Base-by-base conservation (phyloP, 2,888 invertebrate genomes). In the Caenorhabditis macrosperma region DNA sequence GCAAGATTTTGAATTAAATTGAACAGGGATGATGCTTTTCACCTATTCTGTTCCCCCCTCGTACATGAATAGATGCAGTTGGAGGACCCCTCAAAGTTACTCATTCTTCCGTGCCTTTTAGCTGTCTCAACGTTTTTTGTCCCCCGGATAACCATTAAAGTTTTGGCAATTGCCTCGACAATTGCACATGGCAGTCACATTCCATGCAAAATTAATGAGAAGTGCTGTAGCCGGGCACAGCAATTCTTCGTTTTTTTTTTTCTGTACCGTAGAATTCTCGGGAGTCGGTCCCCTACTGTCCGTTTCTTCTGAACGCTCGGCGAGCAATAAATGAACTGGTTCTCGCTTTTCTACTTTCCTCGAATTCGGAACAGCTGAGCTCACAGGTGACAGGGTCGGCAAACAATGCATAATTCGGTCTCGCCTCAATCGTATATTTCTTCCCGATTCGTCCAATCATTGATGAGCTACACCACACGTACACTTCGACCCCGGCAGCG, bases 171-270 rank as follows among this genome's bases (percentile, higher is more conserved):
- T 68, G 38, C 24, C 35, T 59, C 15, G 2, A 5, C 35, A 9
- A 33, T 33, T 33, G 44, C 44, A 44, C 17, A 4, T 17, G 50
- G 24, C 28, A 26, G 24, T 20, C 12, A 20, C 52, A 71, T 54
- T 71, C 60, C 60, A 71, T 71, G 52, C 69, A 71, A 71, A 61
- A 54, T 71, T 61, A 54, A 71, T 60, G 60, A 48, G 35, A 46
- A 5, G 20, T 48, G 5, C 30, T n/a, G 28, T 24, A 7, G 35
- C 9, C n/a, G 59, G 30, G 52, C 52, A 50, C 26, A 50, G 24
- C 50, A 22, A 50, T 50, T 24, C 24, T 26, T 12, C 12, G 24
- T 28, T 6, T 54, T 44, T 44, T n/a, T 44, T n/a, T n/a, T n/a
- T n/a, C n/a, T n/a, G n/a, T n/a, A n/a, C n/a, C n/a, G n/a, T n/a